Evolutionary conservation across 2,797 vertebrate genomes (phyloP).

Genomic region (Sandelia bainsii): DNA sequence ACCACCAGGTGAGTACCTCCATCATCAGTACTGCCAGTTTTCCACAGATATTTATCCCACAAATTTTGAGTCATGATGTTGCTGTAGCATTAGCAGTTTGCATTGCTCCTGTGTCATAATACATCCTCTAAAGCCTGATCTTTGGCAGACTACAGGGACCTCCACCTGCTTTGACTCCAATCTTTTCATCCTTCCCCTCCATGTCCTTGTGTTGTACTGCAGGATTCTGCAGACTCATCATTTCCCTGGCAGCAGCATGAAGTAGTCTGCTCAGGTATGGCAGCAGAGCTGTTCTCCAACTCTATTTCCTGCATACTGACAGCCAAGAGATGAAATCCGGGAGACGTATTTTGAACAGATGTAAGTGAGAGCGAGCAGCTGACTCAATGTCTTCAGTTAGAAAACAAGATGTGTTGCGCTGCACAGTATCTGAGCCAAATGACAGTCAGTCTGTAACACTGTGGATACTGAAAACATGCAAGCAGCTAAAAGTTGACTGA

Average conservation of each 20-base stretch:
- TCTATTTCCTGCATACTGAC: conserved; percentile 41
- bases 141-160: conserved; percentile 6
- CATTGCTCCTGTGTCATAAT: neutral
- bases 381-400: neutral
- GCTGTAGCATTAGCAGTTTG: neutral
- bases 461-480: conserved; percentile 4
- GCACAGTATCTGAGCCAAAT: neutral
- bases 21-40: conserved; percentile 13
- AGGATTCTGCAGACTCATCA: conserved; percentile 76
- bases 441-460: conserved; percentile 13
- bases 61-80: neutral
- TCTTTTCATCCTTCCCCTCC: conserved; percentile 40
- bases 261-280: conserved; percentile 47
- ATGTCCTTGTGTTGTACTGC: conserved; percentile 59
- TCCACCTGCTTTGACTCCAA: conserved; percentile 19
- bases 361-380: conserved; percentile 1
- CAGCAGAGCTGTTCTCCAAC: conserved; percentile 56
- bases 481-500: conserved; percentile 4
- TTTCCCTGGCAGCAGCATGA: conserved; percentile 54
- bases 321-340: conserved; percentile 31
- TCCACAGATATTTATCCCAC: neutral
- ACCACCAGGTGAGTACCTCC: conserved; percentile 10
- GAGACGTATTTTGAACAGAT: conserved; percentile 51
- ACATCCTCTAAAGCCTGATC: neutral
- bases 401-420: conserved; percentile 1